Percentiles rank a stretch among this genome's conserved stretches.
These are phyloP conservation scores for Chrysopilus asiliformis DNA, from an alignment of 2,888 invertebrate genomes.

Conservation along the genomic window DNA sequence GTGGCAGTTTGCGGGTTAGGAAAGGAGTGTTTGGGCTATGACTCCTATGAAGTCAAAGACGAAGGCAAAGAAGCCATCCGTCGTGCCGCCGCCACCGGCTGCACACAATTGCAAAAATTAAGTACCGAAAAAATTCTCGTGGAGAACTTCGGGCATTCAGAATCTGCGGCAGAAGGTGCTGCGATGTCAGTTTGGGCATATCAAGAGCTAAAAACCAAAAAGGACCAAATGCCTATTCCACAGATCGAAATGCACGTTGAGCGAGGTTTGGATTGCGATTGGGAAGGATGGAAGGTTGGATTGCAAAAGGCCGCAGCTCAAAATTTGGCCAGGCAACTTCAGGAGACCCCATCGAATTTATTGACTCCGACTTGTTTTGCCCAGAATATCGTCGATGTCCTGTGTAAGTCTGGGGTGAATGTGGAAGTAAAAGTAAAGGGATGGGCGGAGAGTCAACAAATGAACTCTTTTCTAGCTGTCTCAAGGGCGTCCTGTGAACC, in stretches of 20 bases:
- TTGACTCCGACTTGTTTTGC: constrained; percentile 69
- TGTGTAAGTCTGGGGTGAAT: constrained; percentile 28
- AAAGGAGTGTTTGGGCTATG: constrained; percentile 49
- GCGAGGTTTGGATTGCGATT: constrained; percentile 50
- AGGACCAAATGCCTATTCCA: constrained; percentile 22
- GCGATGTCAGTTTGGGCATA: constrained; percentile 54
- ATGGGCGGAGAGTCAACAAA: constrained; percentile 66
- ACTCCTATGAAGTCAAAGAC: constrained; percentile 54
- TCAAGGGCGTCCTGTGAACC: constrained; percentile 65
- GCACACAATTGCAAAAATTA: constrained; percentile 42
- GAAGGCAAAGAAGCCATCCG: constrained; percentile 63
- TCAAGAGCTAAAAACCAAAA: constrained; percentile 37
- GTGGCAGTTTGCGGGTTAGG: constrained; percentile 68
- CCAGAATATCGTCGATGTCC: constrained; percentile 41
- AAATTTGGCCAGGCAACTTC: constrained; percentile 61
- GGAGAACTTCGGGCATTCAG: constrained; percentile 60
- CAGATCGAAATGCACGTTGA: constrained; percentile 38
- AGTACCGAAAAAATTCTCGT: constrained; percentile 46
- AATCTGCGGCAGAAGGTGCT: constrained; percentile 69
- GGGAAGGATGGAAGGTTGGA: constrained; percentile 60
- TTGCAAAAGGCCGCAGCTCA: constrained; percentile 61
- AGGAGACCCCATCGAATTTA: constrained; percentile 68
- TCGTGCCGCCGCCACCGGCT: constrained; percentile 50
- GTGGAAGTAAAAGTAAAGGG: constrained; percentile 35
- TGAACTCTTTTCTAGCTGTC: constrained; percentile 67